Evolutionary conservation across 2,888 invertebrate genomes (phyloP), one percentile per base, ranked within the genome.

Genomic region (Hyalella azteca): DNA sequence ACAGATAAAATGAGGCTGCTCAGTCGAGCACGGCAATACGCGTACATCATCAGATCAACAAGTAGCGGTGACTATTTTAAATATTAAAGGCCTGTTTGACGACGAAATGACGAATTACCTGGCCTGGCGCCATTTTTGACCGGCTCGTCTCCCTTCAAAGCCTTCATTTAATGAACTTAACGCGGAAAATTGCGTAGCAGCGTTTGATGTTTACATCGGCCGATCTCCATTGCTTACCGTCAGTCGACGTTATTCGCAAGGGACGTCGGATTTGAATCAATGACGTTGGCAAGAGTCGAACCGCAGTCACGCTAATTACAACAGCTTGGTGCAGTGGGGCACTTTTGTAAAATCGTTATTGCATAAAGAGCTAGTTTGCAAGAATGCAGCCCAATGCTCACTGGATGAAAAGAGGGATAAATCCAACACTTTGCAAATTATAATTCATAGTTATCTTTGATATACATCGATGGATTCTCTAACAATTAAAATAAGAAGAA

Each of bases 211-310:
- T 54, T 54, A 54, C 54, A 54, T 26, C 26, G 26, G 54, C 26
- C 54, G 54, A 54, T 54, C 54, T 54, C 29, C 54, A 54, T 54
- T 54, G 54, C 54, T 54, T 54, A 54, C 54, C 54, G 54, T 54
- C n/a, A n/a, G n/a, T n/a, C 54, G 26, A 26, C 54, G 29, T 54
- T 26, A 54, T 54, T 54, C 54, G 29, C 26, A 9, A 29, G 29
- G 54, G 54, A 54, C 29, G 26, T 29, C 22, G 54, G 54, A 54
- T 54, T 54, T 54, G 54, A n/a, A 54, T 54, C 54, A 54, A 54
- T 54, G 54, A 3, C 5, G 29, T 54, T 54, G 54, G 54, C 54
- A 54, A 0, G 54, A 29, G 13, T 5, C 22, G 54, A 54, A 54
- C 54, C n/a, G n/a, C n/a, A 54, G 29, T 54, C 54, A 22, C 26